Base-by-base conservation (phyloP, 64 coral and sea anemone genomes). In the Dendronephthya gigantea region DNA sequence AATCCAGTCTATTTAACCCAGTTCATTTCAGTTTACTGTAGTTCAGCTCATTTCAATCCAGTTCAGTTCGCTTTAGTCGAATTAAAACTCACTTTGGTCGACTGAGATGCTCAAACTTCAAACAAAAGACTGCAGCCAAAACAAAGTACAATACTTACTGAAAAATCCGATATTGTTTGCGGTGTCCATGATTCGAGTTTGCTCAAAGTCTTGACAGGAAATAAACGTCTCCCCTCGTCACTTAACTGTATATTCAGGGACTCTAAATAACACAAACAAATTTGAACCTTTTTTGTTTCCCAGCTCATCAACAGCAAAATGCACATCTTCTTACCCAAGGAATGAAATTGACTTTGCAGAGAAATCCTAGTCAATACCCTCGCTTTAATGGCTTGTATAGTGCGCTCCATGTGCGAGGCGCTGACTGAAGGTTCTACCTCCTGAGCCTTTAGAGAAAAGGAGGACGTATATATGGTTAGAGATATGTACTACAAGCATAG, bases 391-490 rank as follows among this genome's bases (percentile, higher is more conserved):
- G 95, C 95, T 72, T 91, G 90, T 41, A 98, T 85, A n/a, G 92
- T 98, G 9, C 84, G 86, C 49, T 98, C 95, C 95, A 98, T 98
- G 74, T 98, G 87, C 49, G 95, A 98, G 45, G 85, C 83, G 43
- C 92, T 98, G 10, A 98, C 85, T 38, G 89, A 88, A 16, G 95
- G 82, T 68, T 98, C 90, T 36, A 87, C 84, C 8, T 56, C 38
- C 65, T 91, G 87, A 82, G 85, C 82, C 95, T 98, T 38, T 15
- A 25, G 81, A 14, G 35, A n/a, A n/a, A n/a, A n/a, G n/a, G n/a
- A n/a, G n/a, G n/a, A n/a, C n/a, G n/a, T n/a, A n/a, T n/a, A n/a
- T n/a, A n/a, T n/a, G n/a, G n/a, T n/a, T n/a, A n/a, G n/a, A n/a
- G n/a, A n/a, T n/a, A n/a, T n/a, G n/a, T n/a, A n/a, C n/a, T n/a